Evolutionary conservation across 2,797 vertebrate genomes (phyloP), one percentile per base, ranked within the genome.

Genomic region (Dendrocincla tyrannina): DNA sequence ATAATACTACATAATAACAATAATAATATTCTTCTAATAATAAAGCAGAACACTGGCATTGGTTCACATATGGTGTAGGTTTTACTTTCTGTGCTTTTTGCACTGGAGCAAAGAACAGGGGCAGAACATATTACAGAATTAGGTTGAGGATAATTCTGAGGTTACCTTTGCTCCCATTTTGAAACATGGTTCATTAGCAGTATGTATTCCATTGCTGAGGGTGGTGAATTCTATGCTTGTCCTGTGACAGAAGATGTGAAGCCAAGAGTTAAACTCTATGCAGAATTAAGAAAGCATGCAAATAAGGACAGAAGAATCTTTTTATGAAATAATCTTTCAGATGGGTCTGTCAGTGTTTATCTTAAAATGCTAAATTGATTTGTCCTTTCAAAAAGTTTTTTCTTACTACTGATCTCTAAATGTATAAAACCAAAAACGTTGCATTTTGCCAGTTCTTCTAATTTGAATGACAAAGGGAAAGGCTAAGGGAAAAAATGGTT

Each of bases 381-480:
- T 87, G 5, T 33, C 25, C 32, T 79, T 70, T 42, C 35, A 53
- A 50, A 89, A 58, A 49, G n/a, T 85, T 67, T 90, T 89, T 85
- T 95, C 17, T 35, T n/a, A 62, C 44, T 72, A 60, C 70, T 87
- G 68, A 92, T 85, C 18, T 67, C 91, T 93, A 30, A 69, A 89
- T 91, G 4, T 58, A 55, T 55, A 88, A 88, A 88, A 94, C 62
- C 20, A 39, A 78, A 92, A 79, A 89, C 24, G 59, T 72, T 89
- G 17, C 62, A 18, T 95, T 95, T 93, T 96, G 49, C 67, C 49
- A 70, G 5, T 82, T 86, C 64, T 72, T 88, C 46, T 94, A 86
- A 82, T 92, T 83, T 92, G 59, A 72, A 81, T 50, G 49, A 55
- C 70, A 72, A 72, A 59, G 52, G n/a, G 22, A 80, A 92, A 91